These are phyloP conservation scores for Solea solea DNA, from an alignment of 2,113 vertebrate genomes.

Conservation along the genomic window DNA sequence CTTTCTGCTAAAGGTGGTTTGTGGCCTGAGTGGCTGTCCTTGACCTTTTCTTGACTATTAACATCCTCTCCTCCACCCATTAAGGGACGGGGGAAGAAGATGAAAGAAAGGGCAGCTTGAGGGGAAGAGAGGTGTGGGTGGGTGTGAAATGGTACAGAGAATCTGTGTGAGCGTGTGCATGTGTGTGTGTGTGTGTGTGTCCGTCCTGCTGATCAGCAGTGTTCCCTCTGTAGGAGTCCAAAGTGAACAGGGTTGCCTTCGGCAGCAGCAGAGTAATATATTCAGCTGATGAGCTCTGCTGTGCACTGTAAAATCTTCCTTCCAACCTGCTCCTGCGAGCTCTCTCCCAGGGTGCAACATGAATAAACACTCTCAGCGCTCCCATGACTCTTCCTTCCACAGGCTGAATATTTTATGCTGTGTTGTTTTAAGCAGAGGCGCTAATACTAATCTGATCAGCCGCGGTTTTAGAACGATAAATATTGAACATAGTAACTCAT, in stretches of 20 bases:
- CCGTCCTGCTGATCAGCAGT: constrained; percentile 71
- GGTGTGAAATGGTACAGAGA: constrained; percentile 51
- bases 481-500: constrained; percentile 45
- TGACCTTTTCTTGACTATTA: constrained; percentile 77
- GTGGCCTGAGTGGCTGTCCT: constrained; percentile 61
- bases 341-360: constrained; percentile 62
- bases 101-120: constrained; percentile 63
- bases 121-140: constrained; percentile 51
- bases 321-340: constrained; percentile 48
- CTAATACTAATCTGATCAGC: constrained; percentile 56
- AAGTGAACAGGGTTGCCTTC: constrained; percentile 68
- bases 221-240: constrained; percentile 67
- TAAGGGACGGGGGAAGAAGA: constrained; percentile 55
- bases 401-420: constrained; percentile 62
- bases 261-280: constrained; percentile 71
- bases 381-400: constrained; percentile 60
- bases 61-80: constrained; percentile 65
- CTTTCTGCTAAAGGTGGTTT: constrained; percentile 21
- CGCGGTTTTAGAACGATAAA: constrained; percentile 59
- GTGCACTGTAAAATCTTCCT: constrained; percentile 62
- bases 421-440: constrained; percentile 17
- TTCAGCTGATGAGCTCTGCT: constrained; percentile 73
- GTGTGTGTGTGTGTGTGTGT: constrained; percentile 42
- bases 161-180: constrained; percentile 33
- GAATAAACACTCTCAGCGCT: constrained; percentile 69